Conservation (phyloP, 2,797 vertebrate genomes). For the Neosilurus mollespiculum region DNA sequence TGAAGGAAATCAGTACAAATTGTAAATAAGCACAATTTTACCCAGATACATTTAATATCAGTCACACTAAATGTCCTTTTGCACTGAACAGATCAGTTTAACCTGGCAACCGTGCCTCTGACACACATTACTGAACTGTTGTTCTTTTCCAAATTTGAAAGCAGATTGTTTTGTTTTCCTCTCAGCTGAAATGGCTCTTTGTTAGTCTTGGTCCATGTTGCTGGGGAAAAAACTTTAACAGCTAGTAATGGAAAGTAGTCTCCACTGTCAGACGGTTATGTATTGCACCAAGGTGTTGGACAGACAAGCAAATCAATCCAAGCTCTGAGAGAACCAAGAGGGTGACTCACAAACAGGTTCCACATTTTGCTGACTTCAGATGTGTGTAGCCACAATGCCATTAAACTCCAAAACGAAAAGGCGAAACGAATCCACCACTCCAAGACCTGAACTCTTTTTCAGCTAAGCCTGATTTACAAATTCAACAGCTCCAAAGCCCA, state of each 20-base stretch:
- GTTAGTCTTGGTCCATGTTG: slow-evolving; percentile 46
- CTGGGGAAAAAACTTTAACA: slow-evolving; percentile 36
- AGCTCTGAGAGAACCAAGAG: slow-evolving; percentile 50
- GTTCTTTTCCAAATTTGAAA: slow-evolving; percentile 7
- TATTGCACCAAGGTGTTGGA: slow-evolving; percentile 61
- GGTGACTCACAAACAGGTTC: slow-evolving; percentile 53
- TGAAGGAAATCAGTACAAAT: not conserved
- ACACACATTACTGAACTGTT: not conserved
- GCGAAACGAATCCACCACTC: slow-evolving; percentile 46
- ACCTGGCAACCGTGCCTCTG: not conserved
- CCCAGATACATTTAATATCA: not conserved
- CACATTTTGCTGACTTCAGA: slow-evolving; percentile 52
- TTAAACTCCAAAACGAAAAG: slow-evolving; percentile 38
- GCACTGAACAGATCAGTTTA: not conserved
- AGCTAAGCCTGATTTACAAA: not conserved
- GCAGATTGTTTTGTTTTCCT: not conserved
- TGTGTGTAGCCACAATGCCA: slow-evolving; percentile 29
- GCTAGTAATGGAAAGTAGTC: slow-evolving; percentile 54
- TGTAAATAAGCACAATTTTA: not conserved
- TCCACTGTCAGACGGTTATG: slow-evolving; percentile 63
- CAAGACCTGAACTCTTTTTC: not conserved
- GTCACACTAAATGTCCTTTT: not conserved
- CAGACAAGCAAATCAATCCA: slow-evolving; percentile 68
- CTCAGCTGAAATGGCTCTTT: slow-evolving; percentile 15
- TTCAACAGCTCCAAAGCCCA: not conserved